Base-by-base conservation (phyloP, 2,888 invertebrate species). In the Craniophora ligustri region DNA sequence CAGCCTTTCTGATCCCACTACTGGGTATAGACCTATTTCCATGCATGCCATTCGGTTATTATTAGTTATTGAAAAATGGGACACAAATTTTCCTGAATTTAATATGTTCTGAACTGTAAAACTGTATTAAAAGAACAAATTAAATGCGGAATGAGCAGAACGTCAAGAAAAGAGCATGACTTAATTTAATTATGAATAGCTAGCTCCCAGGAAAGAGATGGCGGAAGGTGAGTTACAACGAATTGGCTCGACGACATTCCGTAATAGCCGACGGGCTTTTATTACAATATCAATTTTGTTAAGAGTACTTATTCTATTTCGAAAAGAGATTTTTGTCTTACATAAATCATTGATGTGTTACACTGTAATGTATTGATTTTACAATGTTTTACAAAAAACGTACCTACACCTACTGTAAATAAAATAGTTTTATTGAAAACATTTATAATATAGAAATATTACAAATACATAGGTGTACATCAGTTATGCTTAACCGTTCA, bases 181-280 rank as follows among this genome's bases (percentile, higher is more conserved):
- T 58, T 68, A 55, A 73, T 67, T 69, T 46, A 63, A 72, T 73
- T 68, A 75, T 72, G 61, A 73, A 55, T 67, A 44, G 64, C 67
- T 45, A 62, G 55, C 57, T 74, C 63, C 58, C 40, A 42, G 62
- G 53, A 46, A 54, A 70, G 71, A 64, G 64, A 58, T 50, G 62
- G 68, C 55, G 60, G 67, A 64, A 69, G 67, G 68, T 78, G 73
- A 75, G 59, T 79, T 78, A 74, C 61, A 65, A 65, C 55, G 57
- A 69, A 77, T 76, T 78, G 76, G 64, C 61, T 66, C 63, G 53
- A 70, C 68, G 70, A 71, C 75, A 67, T 61, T 64, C 57, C 39
- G 64, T 67, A 74, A 79, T 68, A 67, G 67, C 69, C 64, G 54
- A 47, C 57, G 50, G 56, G 63, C 62, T 73, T 62, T 64, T 67